Base-by-base conservation (phyloP, 2,888 invertebrate genomes). In the Caenorhabditis sp. region DNA sequence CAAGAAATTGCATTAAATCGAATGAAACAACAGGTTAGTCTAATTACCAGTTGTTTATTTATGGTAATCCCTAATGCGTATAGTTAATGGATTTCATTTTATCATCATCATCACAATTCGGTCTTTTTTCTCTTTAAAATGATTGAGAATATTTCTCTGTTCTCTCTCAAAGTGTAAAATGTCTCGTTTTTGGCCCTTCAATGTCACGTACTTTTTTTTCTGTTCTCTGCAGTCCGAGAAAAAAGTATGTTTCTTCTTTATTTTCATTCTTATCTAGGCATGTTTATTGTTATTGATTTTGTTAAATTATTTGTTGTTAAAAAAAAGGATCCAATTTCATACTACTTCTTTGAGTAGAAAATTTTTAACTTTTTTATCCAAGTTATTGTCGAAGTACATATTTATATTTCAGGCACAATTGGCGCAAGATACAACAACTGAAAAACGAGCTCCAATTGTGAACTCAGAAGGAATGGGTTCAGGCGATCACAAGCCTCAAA, bases 1-100 rank as follows among this genome's bases (percentile, higher is more conserved):
- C 66, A 81, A 55, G 86, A 86, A 64, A 78, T 86, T 54, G 64
- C 68, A 19, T 63, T 86, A 37, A 86, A 86, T 61, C 62, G 77
- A 27, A 70, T 72, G 54, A 66, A 72, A 21, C 84, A 85, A 58
- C 84, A 85, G 76, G 85, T 84, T 31, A 14, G 21, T 51, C 43
- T 17, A 12, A n/a, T 43, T 43, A 17, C 43, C 12, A 43, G 12
- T 43, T 43, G 6, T 43, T 6, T 5, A 17, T 6, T 6, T 6
- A 31, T 6, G 10, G 5, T 6, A 31, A 31, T 31, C 10, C 4
- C 31, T 31, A 31, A 31, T 31, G 31, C 4, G 31, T 31, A 31
- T 31, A 31, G 31, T 31, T 31, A 31, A 31, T 31, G 31, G 31
- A 31, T 31, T n/a, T 31, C 31, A 31, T 31, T 31, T n/a, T n/a